A percentile compares a stretch with the other conserved stretches of the same genome.
These are phyloP conservation scores for Acleris cristana DNA, from an alignment of 2,888 invertebrate genomes.

Conservation along the genomic window DNA sequence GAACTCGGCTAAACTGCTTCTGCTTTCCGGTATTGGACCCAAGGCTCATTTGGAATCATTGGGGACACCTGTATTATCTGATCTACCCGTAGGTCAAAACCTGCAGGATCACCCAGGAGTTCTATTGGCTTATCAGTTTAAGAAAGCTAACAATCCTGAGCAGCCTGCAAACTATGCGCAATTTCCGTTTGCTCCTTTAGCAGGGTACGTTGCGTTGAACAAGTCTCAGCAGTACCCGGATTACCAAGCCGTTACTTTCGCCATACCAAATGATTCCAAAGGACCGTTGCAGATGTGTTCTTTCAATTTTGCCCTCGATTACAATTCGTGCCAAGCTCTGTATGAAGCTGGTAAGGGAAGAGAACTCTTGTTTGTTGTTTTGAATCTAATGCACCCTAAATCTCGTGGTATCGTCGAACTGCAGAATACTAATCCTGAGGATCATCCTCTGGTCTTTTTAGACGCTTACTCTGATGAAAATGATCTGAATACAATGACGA, in stretches of 20 bases:
- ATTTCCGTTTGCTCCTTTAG: no score
- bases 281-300: background rate
- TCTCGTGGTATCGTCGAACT: constrained; percentile 12
- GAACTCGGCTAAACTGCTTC: constrained; percentile 65
- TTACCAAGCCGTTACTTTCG: no score
- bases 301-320: no score
- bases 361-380: background rate
- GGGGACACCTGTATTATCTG: constrained; percentile 38
- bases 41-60: constrained; percentile 49
- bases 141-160: background rate
- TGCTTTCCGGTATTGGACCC: constrained; percentile 70
- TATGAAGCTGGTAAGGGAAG: constrained; percentile 1
- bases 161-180: no score
- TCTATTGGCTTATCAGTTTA: no score
- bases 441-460: constrained; percentile 3
- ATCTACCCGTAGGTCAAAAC: no score
- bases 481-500: constrained; percentile 4
- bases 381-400: constrained; percentile 6
- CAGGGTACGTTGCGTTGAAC: background rate
- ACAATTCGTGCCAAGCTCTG: no score
- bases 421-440: constrained; percentile 10
- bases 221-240: background rate
- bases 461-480: background rate
- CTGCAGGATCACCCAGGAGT: no score
- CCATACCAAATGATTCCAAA: background rate